Evolutionary conservation across 2,113 vertebrate genomes (phyloP).

Genomic region (Rattus norvegicus): GRCr8 NC_086020.1:141913501-141914000

Average conservation of each 20-base stretch:
- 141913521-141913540: background rate
- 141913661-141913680: background rate
- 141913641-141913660: background rate
- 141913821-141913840: background rate
- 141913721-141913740: rapidly evolving
- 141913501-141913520: constrained; percentile 34
- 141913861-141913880: rapidly evolving
- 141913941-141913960: background rate
- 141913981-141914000: background rate
- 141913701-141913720: rapidly evolving
- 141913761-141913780: background rate
- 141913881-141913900: rapidly evolving
- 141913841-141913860: rapidly evolving
- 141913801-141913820: rapidly evolving
- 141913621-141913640: background rate
- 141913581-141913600: constrained; percentile 39
- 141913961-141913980: background rate
- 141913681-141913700: background rate
- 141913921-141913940: rapidly evolving
- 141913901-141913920: background rate
- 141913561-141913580: background rate
- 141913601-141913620: background rate
- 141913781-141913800: background rate
- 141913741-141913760: rapidly evolving
- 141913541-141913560: background rate